Evolutionary conservation across 2,113 vertebrate genomes (phyloP), one percentile per base, ranked within the genome.

Genomic region (Benitochromis conjunctus): DNA sequence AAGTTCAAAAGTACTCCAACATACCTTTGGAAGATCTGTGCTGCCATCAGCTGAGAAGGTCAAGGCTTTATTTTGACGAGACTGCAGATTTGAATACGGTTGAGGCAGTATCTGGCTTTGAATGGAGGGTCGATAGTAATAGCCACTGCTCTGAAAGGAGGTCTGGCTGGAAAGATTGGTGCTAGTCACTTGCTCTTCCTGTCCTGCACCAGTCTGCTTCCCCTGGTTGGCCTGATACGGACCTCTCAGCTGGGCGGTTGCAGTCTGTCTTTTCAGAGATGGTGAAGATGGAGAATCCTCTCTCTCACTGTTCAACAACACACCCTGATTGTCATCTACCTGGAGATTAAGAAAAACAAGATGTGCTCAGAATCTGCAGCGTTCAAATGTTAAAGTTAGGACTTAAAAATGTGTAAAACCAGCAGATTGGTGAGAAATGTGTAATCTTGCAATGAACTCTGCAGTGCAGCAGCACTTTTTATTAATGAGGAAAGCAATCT

Each of bases 401-500:
- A 62, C 8, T 16, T 14, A 7, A 24, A 21, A 77, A 58, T 8
- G 41, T 34, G n/a, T 64, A 31, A 10, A 36, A 66, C 31, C 16
- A 54, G 29, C 21, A 74, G 6, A 56, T 9, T 1, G 0, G 26
- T 54, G 62, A 69, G 56, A 41, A 60, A 69, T 43, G 78, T 79
- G 56, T 71, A 24, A 81, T 64, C 51, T 36, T 7, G 48, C 43
- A 83, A n/a, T 29, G 36, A 79, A 69, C 58, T 82, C 48, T 55
- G 26, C 21, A 86, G 64, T 84, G 79, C 77, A 54, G 55, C 86
- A 66, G 19, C 7, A 16, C 62, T 80, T 93, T 95, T 95, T 92
- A 91, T 95, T 94, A 62, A 95, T 92, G 81, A 88, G 57, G 38
- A 86, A 78, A 69, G 51, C 4, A 64, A 92, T 87, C 62, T 77